phyloP scores from a whole-genome alignment of 2,113 vertebrate species.

The Lampris incognitus region DNA sequence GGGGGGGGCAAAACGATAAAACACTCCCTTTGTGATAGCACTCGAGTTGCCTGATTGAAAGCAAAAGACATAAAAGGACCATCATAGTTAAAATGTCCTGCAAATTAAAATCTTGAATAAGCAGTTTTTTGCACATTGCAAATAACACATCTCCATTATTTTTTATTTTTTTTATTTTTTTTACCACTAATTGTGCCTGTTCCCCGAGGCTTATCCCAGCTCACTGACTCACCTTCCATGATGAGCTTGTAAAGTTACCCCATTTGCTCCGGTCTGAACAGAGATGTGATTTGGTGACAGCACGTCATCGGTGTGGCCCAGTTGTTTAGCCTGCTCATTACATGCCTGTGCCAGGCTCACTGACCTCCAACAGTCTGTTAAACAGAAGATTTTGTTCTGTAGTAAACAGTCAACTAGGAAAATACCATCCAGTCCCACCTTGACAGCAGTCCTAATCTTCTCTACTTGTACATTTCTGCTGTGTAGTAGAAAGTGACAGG shows the following conservation, averaged over 20 bases:
- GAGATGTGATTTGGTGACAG: conserved; percentile 29
- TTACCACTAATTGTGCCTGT: neutral
- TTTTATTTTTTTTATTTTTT: no score
- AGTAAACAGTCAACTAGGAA: conserved; percentile 30
- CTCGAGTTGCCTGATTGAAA: no score
- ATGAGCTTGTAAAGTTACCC: conserved; percentile 28
- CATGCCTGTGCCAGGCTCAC: conserved; percentile 3
- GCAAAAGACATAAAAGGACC: no score
- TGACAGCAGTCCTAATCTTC: conserved; percentile 64
- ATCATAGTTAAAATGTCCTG: no score
- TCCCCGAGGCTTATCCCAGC: conserved; percentile 20
- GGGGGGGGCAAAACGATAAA: no score
- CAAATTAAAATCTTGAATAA: no score
- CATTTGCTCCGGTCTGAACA: conserved; percentile 29
- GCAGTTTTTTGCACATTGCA: no score
- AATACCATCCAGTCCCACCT: conserved; percentile 28
- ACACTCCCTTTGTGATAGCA: no score
- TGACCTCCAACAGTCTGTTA: conserved; percentile 41
- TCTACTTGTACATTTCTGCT: conserved; percentile 43
- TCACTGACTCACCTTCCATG: conserved; percentile 19
- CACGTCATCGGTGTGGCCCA: conserved; percentile 11
- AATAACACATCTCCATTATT: no score
- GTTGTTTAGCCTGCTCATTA: conserved; percentile 38
- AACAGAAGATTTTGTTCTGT: conserved; percentile 29
- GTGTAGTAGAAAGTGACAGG: conserved; percentile 63